phyloP scores from a whole-genome alignment of 2,797 vertebrate genomes.

The Coendou prehensilis region DNA sequence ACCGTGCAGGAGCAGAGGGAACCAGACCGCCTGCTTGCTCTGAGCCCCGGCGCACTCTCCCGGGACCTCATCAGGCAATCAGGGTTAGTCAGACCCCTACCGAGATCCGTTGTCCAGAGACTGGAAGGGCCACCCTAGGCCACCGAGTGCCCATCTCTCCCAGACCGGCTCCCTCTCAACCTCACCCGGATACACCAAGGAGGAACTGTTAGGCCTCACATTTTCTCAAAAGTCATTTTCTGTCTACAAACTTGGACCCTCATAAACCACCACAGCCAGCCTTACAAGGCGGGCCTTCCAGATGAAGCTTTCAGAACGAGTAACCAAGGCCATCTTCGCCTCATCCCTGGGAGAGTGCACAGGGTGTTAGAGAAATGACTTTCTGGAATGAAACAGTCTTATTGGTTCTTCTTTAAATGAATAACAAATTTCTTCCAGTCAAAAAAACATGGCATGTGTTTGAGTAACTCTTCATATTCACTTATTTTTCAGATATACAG shows the following conservation, averaged over 20 bases:
- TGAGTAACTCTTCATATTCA: background rate
- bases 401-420: background rate
- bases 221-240: conserved; percentile 31
- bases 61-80: background rate
- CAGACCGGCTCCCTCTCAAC: background rate
- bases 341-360: background rate
- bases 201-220: background rate
- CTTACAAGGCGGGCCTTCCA: background rate
- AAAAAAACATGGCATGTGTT: background rate
- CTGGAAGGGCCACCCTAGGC: background rate
- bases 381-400: background rate
- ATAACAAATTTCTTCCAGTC: background rate
- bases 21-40: background rate
- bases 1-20: background rate
- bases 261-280: background rate
- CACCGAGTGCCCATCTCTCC: background rate
- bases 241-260: background rate
- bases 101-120: background rate
- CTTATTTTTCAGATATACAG: background rate
- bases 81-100: background rate
- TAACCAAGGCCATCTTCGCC: background rate
- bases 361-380: background rate
- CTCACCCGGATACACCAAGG: background rate
- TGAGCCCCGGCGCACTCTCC: background rate
- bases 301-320: background rate